phyloP scores from a whole-genome alignment of 2,797 vertebrate genomes.

The Tympanoctomys barrerae region DNA sequence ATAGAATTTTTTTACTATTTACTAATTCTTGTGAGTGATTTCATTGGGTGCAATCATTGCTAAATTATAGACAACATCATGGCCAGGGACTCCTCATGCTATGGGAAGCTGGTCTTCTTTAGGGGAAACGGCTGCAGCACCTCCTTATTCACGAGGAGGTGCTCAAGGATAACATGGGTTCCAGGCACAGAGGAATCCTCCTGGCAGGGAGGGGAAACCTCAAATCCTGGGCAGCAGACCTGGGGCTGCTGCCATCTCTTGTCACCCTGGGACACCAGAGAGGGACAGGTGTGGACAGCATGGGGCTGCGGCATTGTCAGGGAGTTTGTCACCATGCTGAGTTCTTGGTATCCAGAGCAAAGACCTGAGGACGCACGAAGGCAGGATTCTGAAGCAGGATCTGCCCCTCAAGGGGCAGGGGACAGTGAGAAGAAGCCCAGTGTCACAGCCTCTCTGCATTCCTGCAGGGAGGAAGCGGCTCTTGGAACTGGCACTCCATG shows the following conservation, averaged over 20 bases:
- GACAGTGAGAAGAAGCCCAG: not conserved
- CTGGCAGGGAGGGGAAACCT: not conserved
- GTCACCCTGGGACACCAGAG: not conserved
- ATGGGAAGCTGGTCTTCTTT: constrained; percentile 2
- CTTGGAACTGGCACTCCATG: not conserved
- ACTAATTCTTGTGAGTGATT: not conserved
- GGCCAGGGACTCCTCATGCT: not conserved
- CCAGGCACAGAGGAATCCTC: not conserved
- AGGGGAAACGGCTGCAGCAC: not conserved
- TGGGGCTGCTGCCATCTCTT: not conserved
- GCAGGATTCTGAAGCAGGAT: not conserved
- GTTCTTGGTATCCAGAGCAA: not conserved
- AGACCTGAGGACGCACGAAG: not conserved
- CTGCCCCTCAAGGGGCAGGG: not conserved
- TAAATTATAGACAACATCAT: not conserved
- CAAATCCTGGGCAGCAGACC: not conserved
- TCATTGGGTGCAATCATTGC: not conserved
- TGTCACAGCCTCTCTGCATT: not conserved
- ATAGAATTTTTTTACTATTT: not conserved
- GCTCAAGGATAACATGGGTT: not conserved
- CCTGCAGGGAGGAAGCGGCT: not conserved
- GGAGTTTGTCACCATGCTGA: not conserved
- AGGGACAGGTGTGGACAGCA: not conserved
- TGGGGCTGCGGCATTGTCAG: not conserved
- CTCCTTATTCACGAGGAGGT: not conserved